A percentile compares a stretch with the other conserved stretches of the same genome.
These are phyloP conservation scores for Callinectes sapidus DNA, from an alignment of 2,888 invertebrate genomes.

Conservation along the genomic window DNA sequence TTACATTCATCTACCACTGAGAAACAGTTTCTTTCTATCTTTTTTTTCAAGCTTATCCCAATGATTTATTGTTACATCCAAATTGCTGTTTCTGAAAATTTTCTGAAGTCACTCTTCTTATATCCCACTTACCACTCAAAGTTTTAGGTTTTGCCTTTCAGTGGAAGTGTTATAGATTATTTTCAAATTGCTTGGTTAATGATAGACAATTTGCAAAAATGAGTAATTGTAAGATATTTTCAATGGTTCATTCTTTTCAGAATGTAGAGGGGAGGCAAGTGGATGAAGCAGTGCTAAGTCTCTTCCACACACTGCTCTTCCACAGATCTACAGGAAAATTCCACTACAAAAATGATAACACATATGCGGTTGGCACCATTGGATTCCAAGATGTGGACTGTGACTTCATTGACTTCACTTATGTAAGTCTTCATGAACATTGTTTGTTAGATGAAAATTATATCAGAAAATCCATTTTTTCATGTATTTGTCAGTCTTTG, in stretches of 20 bases:
- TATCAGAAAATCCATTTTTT: background rate
- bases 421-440: conserved; percentile 80
- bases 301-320: conserved; percentile 94
- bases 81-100: too few species aligned
- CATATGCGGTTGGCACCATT: conserved; percentile 95
- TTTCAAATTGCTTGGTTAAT: background rate
- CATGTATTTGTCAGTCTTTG: background rate
- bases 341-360: conserved; percentile 93
- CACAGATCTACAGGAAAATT: conserved; percentile 95
- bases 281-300: conserved; percentile 91
- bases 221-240: background rate
- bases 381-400: conserved; percentile 98
- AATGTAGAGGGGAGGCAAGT: conserved; percentile 90
- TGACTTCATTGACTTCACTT: conserved; percentile 98
- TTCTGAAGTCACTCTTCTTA: too few species aligned
- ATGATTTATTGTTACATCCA: too few species aligned
- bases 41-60: too few species aligned
- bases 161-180: background rate
- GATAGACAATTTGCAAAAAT: background rate
- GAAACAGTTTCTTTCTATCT: too few species aligned
- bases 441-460: background rate
- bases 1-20: too few species aligned
- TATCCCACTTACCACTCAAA: too few species aligned
- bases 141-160: background rate
- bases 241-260: conserved; percentile 42